Percentiles rank a stretch among this genome's conserved stretches.
Conservation (phyloP, 2,113 vertebrate genomes). For the Cathartes aura region DNA sequence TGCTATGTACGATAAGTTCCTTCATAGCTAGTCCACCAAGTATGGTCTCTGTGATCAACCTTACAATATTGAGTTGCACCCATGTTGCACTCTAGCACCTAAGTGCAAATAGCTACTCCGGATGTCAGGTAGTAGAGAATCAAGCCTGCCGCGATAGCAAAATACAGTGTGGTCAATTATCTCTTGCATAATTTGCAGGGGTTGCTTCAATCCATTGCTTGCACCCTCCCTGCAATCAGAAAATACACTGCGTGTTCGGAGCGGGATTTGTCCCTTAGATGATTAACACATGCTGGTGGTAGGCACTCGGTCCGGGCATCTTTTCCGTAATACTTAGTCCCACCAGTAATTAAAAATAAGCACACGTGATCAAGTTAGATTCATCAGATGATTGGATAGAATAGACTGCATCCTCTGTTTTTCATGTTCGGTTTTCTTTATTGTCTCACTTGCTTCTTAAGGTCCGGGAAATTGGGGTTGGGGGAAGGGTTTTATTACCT, state of each 20-base stretch:
- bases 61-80: background rate
- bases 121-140: background rate
- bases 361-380: accelerated
- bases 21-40: background rate
- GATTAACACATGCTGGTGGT: background rate
- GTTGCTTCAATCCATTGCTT: background rate
- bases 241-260: background rate
- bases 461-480: background rate
- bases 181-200: background rate
- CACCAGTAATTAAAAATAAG: background rate
- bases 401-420: background rate
- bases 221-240: background rate
- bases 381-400: background rate
- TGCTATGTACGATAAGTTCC: background rate
- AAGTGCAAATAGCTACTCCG: accelerated
- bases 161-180: background rate
- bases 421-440: background rate
- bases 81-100: background rate
- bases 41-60: background rate
- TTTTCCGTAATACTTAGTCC: background rate
- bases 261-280: background rate
- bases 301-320: background rate
- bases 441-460: background rate
- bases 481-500: background rate
- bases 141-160: background rate